Evolutionary conservation across 2,888 invertebrate genomes (phyloP).

Genomic region (Drosophila stalkeri): DNA sequence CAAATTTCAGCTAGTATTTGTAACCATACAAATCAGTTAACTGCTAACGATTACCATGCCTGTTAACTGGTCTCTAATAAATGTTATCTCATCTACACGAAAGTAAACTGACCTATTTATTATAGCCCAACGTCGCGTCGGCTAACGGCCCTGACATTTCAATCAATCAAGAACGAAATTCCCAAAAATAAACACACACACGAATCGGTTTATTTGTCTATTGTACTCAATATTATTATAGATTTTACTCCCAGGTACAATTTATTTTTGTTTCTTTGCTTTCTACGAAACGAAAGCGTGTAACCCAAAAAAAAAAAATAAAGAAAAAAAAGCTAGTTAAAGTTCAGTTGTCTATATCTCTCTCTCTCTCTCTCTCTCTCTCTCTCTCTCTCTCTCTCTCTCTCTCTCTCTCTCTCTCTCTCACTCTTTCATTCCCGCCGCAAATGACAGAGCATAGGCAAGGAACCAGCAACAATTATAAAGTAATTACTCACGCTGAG

Average conservation of each 20-base stretch:
- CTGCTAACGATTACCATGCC: neutral
- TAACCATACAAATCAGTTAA: neutral
- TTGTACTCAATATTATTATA: slow-evolving; percentile 38
- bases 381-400: no score
- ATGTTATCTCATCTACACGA: slow-evolving; percentile 4
- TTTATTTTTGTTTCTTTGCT: slow-evolving; percentile 26
- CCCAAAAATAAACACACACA: neutral
- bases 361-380: no score
- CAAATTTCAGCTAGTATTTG: neutral
- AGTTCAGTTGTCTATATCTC: slow-evolving; percentile 17
- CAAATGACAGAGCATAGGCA: slow-evolving; percentile 12
- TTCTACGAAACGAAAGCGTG: slow-evolving; percentile 55
- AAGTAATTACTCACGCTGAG: slow-evolving; percentile 56
- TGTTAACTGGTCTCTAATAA: slow-evolving; percentile 5
- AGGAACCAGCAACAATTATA: slow-evolving; percentile 57
- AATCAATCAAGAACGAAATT: slow-evolving; percentile 54
- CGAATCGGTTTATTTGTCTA: neutral
- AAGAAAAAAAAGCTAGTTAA: slow-evolving; percentile 14
- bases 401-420: no score
- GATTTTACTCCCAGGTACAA: slow-evolving; percentile 43
- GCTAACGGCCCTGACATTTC: slow-evolving; percentile 69
- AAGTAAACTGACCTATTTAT: slow-evolving; percentile 61
- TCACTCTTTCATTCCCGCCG: neutral
- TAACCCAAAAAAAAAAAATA: slow-evolving; percentile 23
- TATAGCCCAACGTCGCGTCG: slow-evolving; percentile 2